Conservation (phyloP, 2,797 vertebrate genomes). For the Enteromius viviparus region DNA sequence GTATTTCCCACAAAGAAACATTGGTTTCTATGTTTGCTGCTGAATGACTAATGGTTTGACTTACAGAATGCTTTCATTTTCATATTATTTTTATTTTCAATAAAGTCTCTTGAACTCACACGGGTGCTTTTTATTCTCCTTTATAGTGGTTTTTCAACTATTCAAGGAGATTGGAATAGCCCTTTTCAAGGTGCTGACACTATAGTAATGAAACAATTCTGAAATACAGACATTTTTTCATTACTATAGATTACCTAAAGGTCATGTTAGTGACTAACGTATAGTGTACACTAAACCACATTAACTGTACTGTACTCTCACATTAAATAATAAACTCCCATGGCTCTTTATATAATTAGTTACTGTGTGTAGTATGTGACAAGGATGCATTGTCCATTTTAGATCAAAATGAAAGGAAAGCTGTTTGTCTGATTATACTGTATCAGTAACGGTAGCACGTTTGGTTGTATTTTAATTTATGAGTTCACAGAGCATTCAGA, state of each 20-base stretch:
- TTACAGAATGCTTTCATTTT: constrained; percentile 16
- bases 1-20: not conserved
- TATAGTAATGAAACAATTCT: not conserved
- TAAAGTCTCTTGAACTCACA: constrained; percentile 26
- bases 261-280: not conserved
- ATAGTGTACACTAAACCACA: not conserved
- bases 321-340: not conserved
- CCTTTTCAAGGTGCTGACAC: not conserved
- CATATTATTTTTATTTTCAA: not conserved
- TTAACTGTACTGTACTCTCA: not conserved
- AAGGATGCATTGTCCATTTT: not conserved
- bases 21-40: constrained; percentile 13
- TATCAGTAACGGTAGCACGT: not conserved
- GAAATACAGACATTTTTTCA: not conserved
- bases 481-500: not conserved
- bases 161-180: not conserved
- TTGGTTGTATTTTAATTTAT: not conserved
- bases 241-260: not conserved
- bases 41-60: constrained; percentile 3
- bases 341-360: not conserved
- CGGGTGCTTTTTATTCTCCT: not conserved
- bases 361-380: not conserved
- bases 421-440: not conserved
- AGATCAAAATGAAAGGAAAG: not conserved
- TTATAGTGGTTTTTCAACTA: not conserved